Base-by-base conservation (phyloP, 2,888 invertebrate genomes). In the Zeuzera pyrina region DNA sequence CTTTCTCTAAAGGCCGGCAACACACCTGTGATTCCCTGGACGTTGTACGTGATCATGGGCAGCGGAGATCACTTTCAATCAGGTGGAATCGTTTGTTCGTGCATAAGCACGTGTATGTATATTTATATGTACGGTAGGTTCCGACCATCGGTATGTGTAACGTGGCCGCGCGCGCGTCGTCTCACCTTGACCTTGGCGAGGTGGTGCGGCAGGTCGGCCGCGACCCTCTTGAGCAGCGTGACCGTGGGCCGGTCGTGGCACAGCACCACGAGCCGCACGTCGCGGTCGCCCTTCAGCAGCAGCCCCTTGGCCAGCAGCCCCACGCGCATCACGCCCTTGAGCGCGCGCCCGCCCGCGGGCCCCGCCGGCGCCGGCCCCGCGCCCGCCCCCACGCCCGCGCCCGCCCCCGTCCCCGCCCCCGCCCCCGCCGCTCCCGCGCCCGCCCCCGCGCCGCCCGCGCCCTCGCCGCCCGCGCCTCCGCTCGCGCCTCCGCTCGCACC, bases 271-370 rank as follows among this genome's bases (percentile, higher is more conserved):
- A 98, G 86, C 49, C 96, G 91, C 34, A 98, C 96, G 57, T 89
- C 88, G 41, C 89, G 89, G 78, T 98, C 98, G 3, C 95, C 95
- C 43, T 91, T 90, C 13, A 98, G 86, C 55, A 98, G 85, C 39
- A 98, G 87, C 23, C 96, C 94, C 69, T 79, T 77, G 58, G 79
- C 81, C 39, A 81, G 67, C 60, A 93, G 91, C 32, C 97, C 97
- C 27, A 98, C 97, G 42, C 98, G 90, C 96, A 98, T 97, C 15
- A 98, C 97, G 37, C 98, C 98, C 70, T 97, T 95, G 27, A 98
- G 85, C 46, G 94, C 89, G 39, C 97, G 89, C 46, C 35, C 49
- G 27, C 98, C 85, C 46, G 94, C 89, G 39, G 97, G 89, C 46
- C 35, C 49, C 28, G 47, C 84, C 78, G 31, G 85, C 33, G 31